These are phyloP conservation scores for Mixornis gularis DNA, from an alignment of 2,113 vertebrate genomes.

Conservation along the genomic window DNA sequence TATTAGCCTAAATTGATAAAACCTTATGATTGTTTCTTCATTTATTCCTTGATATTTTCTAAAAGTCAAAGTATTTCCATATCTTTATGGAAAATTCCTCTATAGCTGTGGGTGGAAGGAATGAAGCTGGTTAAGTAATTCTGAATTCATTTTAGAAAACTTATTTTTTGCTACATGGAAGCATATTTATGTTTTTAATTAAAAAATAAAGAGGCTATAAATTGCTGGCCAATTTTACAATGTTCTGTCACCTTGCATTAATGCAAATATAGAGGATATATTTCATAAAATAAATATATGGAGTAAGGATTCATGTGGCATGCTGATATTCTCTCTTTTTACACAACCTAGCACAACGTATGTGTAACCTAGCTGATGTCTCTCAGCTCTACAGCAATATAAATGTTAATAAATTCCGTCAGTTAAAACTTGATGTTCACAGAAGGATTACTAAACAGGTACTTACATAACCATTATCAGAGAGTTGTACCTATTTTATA, in stretches of 20 bases:
- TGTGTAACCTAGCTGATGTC: background rate
- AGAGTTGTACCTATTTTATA: constrained; percentile 20
- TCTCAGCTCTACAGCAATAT: background rate
- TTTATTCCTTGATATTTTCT: background rate
- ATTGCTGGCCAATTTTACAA: constrained; percentile 39
- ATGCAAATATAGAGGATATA: constrained; percentile 24
- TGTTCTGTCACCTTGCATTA: constrained; percentile 4
- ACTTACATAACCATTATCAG: constrained; percentile 35
- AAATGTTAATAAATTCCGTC: constrained; percentile 29
- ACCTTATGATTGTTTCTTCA: background rate
- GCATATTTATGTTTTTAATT: constrained; percentile 60
- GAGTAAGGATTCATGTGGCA: background rate
- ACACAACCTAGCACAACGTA: background rate
- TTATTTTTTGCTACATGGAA: background rate
- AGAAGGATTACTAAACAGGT: constrained; percentile 43
- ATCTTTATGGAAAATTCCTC: background rate
- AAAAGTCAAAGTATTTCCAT: background rate
- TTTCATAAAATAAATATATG: constrained; percentile 12
- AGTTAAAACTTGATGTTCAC: constrained; percentile 22
- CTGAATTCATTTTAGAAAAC: constrained; percentile 1
- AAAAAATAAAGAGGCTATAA: constrained; percentile 46
- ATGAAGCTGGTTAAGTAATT: background rate
- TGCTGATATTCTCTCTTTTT: background rate
- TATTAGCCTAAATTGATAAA: background rate
- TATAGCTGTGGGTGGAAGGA: background rate